A percentile compares a stretch with the other conserved stretches of the same genome.
Evolutionary conservation across 2,113 vertebrate genomes (phyloP).

Genomic region (Petrocephalus microphthalmus): DNA sequence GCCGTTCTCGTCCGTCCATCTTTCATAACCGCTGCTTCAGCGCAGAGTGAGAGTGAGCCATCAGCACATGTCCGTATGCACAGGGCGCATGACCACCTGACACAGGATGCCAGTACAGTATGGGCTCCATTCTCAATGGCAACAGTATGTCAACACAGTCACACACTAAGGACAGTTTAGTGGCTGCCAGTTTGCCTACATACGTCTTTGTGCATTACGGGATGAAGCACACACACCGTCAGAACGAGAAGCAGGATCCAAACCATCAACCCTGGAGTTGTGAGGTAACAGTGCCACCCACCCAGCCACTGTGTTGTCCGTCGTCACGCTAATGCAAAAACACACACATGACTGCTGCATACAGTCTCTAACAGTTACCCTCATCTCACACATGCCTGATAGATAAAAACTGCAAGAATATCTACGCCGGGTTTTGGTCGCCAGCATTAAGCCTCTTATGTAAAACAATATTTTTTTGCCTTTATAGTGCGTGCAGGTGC

Average conservation of each 20-base stretch:
- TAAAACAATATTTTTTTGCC: not conserved
- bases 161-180: not conserved
- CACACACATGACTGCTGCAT: not conserved
- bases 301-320: not conserved
- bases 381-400: not conserved
- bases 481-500: not conserved
- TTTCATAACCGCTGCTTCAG: not conserved
- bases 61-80: not conserved
- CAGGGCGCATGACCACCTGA: not conserved
- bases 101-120: not conserved
- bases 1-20: not conserved
- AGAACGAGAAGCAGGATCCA: not conserved
- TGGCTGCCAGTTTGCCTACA: not conserved
- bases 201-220: not conserved
- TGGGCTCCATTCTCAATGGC: not conserved
- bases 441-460: not conserved
- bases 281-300: not conserved
- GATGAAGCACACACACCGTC: not conserved
- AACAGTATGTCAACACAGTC: not conserved
- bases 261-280: not conserved
- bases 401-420: not conserved
- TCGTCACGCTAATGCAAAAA: not conserved
- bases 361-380: not conserved
- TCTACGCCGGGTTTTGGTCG: too few species aligned
- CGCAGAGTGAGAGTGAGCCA: not conserved